Percentiles rank a stretch among this genome's conserved stretches.
phyloP scores from a whole-genome alignment of 2,888 invertebrate genomes.

The Leptinotarsa peninsularis region DNA sequence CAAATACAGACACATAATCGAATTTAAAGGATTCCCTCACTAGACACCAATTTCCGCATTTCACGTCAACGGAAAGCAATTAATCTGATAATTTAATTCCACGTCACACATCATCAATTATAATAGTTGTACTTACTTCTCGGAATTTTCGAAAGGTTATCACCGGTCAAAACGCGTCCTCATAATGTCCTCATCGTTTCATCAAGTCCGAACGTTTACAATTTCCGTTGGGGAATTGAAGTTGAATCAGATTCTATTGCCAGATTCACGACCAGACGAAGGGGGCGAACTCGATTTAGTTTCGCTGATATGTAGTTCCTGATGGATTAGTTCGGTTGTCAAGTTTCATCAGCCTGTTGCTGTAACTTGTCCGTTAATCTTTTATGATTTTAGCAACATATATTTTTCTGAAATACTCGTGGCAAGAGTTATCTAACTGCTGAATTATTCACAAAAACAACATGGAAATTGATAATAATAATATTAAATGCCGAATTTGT shows the following conservation, averaged over 20 bases:
- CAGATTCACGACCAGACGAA: background rate
- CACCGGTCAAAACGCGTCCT: slow-evolving; percentile 13
- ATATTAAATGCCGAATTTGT: no score
- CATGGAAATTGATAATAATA: no score
- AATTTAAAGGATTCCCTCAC: background rate
- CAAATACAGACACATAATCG: background rate
- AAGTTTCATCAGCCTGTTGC: background rate
- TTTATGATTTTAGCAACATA: no score
- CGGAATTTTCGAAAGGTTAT: slow-evolving; percentile 2
- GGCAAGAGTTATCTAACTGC: no score
- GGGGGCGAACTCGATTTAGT: slow-evolving; percentile 10
- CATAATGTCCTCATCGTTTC: background rate
- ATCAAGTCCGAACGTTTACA: slow-evolving; percentile 6
- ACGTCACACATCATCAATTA: background rate
- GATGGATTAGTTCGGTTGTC: background rate
- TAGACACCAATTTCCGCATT: background rate
- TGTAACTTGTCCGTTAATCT: no score
- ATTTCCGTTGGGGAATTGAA: slow-evolving; percentile 12
- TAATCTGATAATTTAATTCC: background rate
- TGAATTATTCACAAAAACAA: no score
- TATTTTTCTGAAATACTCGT: no score
- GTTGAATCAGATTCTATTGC: slow-evolving; percentile 6
- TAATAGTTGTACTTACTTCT: background rate
- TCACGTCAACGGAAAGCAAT: slow-evolving; percentile 3
- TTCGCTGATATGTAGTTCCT: background rate